Evolutionary conservation across 2,113 vertebrate species (phyloP).

Genomic region (Elaphurus davidianus): DNA sequence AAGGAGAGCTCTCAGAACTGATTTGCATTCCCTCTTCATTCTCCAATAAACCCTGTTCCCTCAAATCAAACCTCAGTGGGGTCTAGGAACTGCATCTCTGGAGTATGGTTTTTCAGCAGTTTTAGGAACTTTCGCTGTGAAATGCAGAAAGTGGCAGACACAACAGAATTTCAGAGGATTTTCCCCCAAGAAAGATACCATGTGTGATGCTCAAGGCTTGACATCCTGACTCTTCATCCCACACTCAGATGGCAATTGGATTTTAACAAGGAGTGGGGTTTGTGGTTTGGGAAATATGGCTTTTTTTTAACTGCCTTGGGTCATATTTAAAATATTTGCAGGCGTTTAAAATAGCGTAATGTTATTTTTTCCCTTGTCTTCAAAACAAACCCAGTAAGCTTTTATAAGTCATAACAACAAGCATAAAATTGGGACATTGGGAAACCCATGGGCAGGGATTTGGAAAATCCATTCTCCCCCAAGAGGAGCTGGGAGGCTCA

Average conservation of each 20-base stretch:
- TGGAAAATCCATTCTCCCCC: constrained; percentile 22
- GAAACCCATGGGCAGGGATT: constrained; percentile 32
- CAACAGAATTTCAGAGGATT: background rate
- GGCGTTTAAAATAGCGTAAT: constrained; percentile 81
- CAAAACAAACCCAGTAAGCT: constrained; percentile 68
- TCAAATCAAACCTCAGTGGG: background rate
- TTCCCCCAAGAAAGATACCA: constrained; percentile 4
- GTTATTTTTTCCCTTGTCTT: constrained; percentile 76
- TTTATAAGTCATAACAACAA: constrained; percentile 67
- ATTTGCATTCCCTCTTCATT: background rate
- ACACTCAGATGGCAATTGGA: constrained; percentile 59
- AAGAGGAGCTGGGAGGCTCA: background rate
- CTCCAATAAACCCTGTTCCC: background rate
- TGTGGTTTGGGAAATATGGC: constrained; percentile 82
- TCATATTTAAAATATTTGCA: constrained; percentile 77
- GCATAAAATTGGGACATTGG: constrained; percentile 58
- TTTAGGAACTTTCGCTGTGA: background rate
- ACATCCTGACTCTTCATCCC: background rate
- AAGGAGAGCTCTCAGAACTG: background rate
- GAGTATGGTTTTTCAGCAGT: background rate
- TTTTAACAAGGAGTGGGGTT: constrained; percentile 84
- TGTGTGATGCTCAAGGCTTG: background rate
- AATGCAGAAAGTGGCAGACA: background rate
- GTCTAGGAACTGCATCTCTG: background rate
- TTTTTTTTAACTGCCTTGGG: constrained; percentile 79